Evolutionary conservation across 2,888 invertebrate species (phyloP).

Genomic region (Eutolmus rufibarbis): DNA sequence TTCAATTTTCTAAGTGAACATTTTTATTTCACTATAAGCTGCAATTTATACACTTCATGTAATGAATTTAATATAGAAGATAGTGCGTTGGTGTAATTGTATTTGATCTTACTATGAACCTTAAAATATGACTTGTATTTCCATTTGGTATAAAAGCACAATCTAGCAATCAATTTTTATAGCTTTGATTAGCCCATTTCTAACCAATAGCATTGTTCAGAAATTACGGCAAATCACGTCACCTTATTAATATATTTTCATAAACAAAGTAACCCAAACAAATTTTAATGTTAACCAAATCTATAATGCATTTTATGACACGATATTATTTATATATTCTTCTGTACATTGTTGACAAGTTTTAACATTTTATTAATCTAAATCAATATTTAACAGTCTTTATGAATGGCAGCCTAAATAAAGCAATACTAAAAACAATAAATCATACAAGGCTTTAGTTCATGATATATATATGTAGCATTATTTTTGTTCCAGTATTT

Average conservation of each 20-base stretch:
- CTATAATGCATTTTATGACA: background rate
- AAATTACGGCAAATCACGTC: background rate
- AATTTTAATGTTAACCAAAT: background rate
- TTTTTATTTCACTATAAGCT: background rate
- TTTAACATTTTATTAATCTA: constrained; percentile 22
- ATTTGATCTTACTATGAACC: background rate
- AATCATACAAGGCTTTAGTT: constrained; percentile 18
- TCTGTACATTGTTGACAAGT: background rate
- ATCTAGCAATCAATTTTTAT: background rate
- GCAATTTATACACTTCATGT: background rate
- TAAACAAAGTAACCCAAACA: background rate
- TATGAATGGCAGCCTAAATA: constrained; percentile 6
- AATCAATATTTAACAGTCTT: constrained; percentile 22
- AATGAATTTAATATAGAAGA: background rate
- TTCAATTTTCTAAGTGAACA: background rate
- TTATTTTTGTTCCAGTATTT: background rate
- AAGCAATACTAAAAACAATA: constrained; percentile 26
- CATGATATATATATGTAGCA: background rate
- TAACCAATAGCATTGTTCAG: background rate
- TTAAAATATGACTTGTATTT: constrained; percentile 1
- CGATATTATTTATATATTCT: background rate
- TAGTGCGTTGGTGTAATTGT: background rate
- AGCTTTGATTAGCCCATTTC: background rate
- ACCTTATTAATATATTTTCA: background rate
- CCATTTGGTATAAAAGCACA: background rate